phyloP scores from a whole-genome alignment of 1,140 invertebrate species.

The Schlechtendalia chinensis region DNA sequence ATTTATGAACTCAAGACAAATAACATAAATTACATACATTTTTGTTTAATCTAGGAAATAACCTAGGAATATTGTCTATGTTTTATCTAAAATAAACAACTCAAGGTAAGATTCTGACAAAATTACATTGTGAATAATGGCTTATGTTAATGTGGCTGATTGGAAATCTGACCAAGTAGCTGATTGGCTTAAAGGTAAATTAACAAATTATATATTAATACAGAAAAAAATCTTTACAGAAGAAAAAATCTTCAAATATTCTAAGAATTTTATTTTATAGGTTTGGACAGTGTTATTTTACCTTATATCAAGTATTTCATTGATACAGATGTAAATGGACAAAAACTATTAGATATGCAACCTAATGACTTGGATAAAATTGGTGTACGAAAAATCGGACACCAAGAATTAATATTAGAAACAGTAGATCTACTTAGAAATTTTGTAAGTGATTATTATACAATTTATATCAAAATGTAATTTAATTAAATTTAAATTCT shows the following conservation, averaged over 20 bases:
- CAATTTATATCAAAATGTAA: not conserved
- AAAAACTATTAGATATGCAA: conserved; percentile 76
- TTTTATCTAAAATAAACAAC: not conserved
- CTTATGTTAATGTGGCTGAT: conserved; percentile 84
- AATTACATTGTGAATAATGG: conserved; percentile 60
- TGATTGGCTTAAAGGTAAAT: conserved; percentile 84
- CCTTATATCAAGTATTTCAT: conserved; percentile 79
- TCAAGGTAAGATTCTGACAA: not conserved
- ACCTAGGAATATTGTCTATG: not conserved
- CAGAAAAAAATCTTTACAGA: not conserved
- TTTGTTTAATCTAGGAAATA: not conserved
- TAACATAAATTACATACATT: not conserved
- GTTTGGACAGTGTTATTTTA: conserved; percentile 76
- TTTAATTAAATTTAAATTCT: not conserved
- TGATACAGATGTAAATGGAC: conserved; percentile 77
- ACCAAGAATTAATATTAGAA: conserved; percentile 89
- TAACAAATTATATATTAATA: not conserved
- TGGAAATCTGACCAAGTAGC: conserved; percentile 92
- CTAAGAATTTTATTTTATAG: conserved; percentile 57
- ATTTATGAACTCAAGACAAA: not conserved
- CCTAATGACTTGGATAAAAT: conserved; percentile 84
- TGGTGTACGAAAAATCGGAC: conserved; percentile 79
- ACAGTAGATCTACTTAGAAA: conserved; percentile 83
- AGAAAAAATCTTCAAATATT: conserved; percentile 12
- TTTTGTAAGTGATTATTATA: conserved; percentile 66